Evolutionary conservation across 2,113 vertebrate genomes (phyloP), one percentile per base, ranked within the genome.

Genomic region (Poeciliopsis retropinna): DNA sequence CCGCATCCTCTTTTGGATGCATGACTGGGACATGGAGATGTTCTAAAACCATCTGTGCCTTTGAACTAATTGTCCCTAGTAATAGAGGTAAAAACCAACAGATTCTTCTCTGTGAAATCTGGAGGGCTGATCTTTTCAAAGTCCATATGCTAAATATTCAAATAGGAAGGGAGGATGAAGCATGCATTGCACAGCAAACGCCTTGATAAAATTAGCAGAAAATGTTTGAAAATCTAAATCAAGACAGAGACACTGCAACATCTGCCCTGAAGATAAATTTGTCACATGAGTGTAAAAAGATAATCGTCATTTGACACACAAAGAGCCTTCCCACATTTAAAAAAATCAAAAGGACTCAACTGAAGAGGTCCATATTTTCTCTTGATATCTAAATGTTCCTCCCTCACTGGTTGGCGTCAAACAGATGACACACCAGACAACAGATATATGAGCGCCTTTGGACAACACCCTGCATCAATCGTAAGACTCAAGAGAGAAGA

Each of bases 361-460:
- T 51, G 25, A 32, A 54, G 51, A 72, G 67, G n/a, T 41, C 32
- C 10, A 1, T 60, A 17, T 37, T 64, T 27, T 44, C 79, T 70
- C 25, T 14, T 61, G 83, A 76, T 13, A 11, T 83, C 54, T 28
- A 27, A 77, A 60, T 80, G 88, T 87, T 76, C 91, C 91, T 91
- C 87, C 91, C 89, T 70, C 81, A 5, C 29, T 25, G 64, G 61
- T 86, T 75, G 74, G 37, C 70, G 61, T 78, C 60, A 85, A 91
- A 82, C 78, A 76, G 64, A 80, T 5, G 9, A 66, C 85, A 75
- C 37, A 27, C 80, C 30, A 28, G 5, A 73, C 41, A 83, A 85
- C 74, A 73, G 87, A 92, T 92, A 93, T 90, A 91, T 71, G 32
- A 29, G n/a, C 41, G 9, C 32, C 60, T 11, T n/a, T 10, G 29